Evolutionary conservation across 2,797 vertebrate species (phyloP).

Genomic region (Dermochelys coriacea): DNA sequence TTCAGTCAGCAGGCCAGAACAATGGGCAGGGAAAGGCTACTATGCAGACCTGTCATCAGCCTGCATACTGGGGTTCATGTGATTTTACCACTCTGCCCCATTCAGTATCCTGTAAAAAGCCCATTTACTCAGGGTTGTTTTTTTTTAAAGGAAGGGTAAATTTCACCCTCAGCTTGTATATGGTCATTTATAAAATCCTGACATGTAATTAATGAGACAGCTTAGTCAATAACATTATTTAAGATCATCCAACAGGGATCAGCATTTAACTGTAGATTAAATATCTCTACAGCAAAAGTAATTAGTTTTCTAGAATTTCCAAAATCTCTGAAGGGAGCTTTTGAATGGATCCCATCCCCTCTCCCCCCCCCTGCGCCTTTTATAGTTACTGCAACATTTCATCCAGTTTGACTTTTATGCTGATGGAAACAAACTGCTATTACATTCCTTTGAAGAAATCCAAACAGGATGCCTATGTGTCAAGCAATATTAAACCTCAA

Average conservation of each 20-base stretch:
- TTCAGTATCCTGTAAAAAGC: not conserved
- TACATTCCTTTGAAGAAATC: constrained; percentile 1
- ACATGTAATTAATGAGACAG: not conserved
- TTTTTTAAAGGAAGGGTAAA: not conserved
- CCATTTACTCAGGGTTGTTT: not conserved
- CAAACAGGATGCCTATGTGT: not conserved
- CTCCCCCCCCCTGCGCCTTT: too few species aligned
- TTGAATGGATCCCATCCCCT: not conserved
- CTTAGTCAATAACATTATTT: not conserved
- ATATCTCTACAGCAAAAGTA: not conserved
- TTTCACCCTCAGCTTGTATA: not conserved
- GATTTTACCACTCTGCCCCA: not conserved
- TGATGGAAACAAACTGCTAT: not conserved
- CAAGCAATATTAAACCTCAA: constrained; percentile 26
- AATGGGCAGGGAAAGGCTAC: fast-evolving
- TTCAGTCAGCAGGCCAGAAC: not conserved
- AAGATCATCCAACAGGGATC: not conserved
- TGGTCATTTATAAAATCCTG: not conserved
- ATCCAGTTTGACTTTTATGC: not conserved
- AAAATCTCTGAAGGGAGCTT: not conserved
- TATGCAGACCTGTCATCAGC: not conserved
- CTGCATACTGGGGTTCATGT: not conserved
- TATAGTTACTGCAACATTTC: not conserved
- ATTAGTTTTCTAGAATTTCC: constrained; percentile 24
- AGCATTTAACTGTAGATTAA: not conserved